These are phyloP conservation scores for Sitobion miscanthi DNA, from an alignment of 1,140 invertebrate genomes.

Conservation along the genomic window DNA sequence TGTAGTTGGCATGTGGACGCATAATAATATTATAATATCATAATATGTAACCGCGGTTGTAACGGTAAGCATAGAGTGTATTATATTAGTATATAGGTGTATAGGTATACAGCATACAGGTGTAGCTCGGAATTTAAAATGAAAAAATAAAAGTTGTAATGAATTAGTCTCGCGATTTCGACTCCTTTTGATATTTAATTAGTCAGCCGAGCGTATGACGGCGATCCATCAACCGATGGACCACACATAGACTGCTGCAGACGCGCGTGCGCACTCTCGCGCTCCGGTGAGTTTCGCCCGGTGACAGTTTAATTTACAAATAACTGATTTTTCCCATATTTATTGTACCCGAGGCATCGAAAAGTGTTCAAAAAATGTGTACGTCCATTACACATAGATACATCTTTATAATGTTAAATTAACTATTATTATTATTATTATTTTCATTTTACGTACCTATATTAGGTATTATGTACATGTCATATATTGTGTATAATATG, in stretches of 20 bases:
- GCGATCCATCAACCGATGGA: slow-evolving; percentile 29
- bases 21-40: too few relatives aligned
- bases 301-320: slow-evolving; percentile 44
- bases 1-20: too few relatives aligned
- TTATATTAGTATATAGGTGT: neutral
- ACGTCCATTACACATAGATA: neutral
- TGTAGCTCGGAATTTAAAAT: neutral
- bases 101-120: neutral
- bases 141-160: neutral
- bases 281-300: too few relatives aligned
- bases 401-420: neutral
- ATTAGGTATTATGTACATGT: neutral
- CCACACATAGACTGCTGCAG: neutral
- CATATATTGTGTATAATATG: too few relatives aligned
- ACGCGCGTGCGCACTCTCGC: neutral
- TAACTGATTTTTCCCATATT: neutral
- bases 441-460: neutral
- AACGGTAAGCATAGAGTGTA: neutral
- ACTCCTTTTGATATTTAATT: slow-evolving; percentile 8
- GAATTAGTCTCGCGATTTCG: neutral
- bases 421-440: neutral
- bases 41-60: too few relatives aligned
- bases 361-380: neutral
- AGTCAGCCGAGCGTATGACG: slow-evolving; percentile 29
- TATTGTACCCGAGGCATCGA: neutral